These are phyloP conservation scores for Biston stratarius DNA, from an alignment of 2,888 invertebrate genomes.

Conservation along the genomic window DNA sequence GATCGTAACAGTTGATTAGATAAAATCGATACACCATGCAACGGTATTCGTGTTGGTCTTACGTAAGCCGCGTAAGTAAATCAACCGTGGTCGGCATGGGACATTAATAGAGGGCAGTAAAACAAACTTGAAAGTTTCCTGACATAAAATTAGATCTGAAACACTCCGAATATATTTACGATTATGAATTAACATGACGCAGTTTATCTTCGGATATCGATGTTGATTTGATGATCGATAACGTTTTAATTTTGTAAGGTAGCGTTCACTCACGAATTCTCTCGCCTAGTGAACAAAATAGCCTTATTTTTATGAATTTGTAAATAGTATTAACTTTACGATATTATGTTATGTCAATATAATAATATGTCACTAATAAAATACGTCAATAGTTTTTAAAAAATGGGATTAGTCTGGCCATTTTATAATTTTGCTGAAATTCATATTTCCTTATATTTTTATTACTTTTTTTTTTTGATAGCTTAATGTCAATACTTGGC, in stretches of 20 bases:
- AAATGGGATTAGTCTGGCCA: too few relatives aligned
- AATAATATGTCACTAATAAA: too few relatives aligned
- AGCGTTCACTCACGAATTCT: not conserved
- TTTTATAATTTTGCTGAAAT: too few relatives aligned
- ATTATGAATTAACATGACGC: slow-evolving; percentile 59
- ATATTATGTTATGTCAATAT: too few relatives aligned
- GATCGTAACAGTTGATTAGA: slow-evolving; percentile 58
- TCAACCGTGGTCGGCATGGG: slow-evolving; percentile 67
- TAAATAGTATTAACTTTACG: too few relatives aligned
- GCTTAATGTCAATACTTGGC: too few relatives aligned
- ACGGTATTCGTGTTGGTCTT: slow-evolving; percentile 51
- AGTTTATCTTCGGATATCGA: slow-evolving; percentile 21
- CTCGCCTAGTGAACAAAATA: too few relatives aligned
- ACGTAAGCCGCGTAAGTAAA: slow-evolving; percentile 64
- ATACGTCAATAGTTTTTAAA: too few relatives aligned
- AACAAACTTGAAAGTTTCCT: slow-evolving; percentile 75
- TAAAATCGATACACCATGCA: slow-evolving; percentile 53
- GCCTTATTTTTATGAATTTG: too few relatives aligned
- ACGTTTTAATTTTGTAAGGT: not conserved
- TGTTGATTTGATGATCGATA: slow-evolving; percentile 6
- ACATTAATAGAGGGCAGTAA: slow-evolving; percentile 77
- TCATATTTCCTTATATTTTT: too few relatives aligned
- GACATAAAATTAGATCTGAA: slow-evolving; percentile 68
- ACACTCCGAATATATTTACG: slow-evolving; percentile 63
- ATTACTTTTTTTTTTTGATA: too few relatives aligned